These are phyloP conservation scores for Caenorhabditis latens DNA, from an alignment of 1,140 invertebrate species.

Conservation along the genomic window DNA sequence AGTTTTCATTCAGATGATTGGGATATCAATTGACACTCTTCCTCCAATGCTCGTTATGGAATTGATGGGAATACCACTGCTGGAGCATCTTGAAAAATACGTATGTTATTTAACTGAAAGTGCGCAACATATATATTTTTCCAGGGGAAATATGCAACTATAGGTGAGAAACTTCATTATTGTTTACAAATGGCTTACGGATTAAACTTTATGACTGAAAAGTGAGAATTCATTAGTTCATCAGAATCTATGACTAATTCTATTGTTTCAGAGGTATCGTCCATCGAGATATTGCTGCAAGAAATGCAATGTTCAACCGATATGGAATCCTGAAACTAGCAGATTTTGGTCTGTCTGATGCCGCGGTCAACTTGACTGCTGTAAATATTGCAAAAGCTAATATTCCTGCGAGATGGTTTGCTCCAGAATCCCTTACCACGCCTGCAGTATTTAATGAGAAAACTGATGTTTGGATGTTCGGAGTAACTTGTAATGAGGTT, in stretches of 20 bases:
- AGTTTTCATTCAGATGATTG: background rate
- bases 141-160: constrained; percentile 2
- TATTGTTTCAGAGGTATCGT: constrained; percentile 16
- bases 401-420: background rate
- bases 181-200: background rate
- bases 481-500: constrained; percentile 24
- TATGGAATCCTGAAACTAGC: constrained; percentile 4
- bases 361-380: background rate
- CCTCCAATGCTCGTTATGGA: constrained; percentile 7
- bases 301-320: constrained; percentile 25
- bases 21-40: background rate
- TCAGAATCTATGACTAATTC: background rate
- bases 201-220: background rate
- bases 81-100: background rate
- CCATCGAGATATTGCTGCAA: constrained; percentile 32
- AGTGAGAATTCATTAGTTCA: background rate
- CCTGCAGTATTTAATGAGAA: constrained; percentile 4
- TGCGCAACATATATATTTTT: background rate
- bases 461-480: constrained; percentile 32
- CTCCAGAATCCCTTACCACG: background rate
- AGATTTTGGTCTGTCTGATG: constrained; percentile 11
- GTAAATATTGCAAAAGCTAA: background rate
- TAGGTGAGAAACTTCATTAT: constrained; percentile 29
- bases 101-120: background rate
- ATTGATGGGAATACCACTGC: background rate